A percentile compares a stretch with the other conserved stretches of the same genome.
These are phyloP conservation scores for Cryptomyrus ogoouensis DNA, from an alignment of 2,113 vertebrate species.

Conservation along the genomic window DNA sequence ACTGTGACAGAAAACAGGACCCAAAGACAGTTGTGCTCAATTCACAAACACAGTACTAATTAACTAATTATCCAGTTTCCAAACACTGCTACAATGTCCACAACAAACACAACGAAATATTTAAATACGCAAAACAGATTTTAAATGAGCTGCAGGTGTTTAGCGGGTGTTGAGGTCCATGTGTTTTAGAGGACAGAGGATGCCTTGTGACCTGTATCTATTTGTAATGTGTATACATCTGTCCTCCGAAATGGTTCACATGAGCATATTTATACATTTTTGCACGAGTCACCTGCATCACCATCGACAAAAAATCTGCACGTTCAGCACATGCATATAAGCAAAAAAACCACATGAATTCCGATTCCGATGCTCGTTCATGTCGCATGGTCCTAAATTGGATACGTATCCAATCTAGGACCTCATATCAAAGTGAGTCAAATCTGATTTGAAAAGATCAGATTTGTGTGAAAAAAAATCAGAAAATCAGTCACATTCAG, in stretches of 20 bases:
- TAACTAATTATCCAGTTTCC: not conserved
- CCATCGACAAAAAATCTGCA: not conserved
- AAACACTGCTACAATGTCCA: not conserved
- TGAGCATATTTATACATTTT: not conserved
- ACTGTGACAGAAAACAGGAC: not conserved
- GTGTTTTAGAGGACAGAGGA: not conserved
- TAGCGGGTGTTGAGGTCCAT: not conserved
- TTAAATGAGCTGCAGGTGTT: not conserved
- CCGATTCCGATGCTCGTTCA: not conserved
- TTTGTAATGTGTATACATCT: not conserved
- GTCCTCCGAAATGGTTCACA: not conserved
- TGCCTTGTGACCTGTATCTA: not conserved
- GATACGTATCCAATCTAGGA: not conserved
- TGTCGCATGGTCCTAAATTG: no score
- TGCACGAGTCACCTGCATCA: not conserved
- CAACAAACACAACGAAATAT: not conserved
- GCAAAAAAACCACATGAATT: not conserved
- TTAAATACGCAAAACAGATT: not conserved
- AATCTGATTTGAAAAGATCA: not conserved
- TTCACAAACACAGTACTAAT: not conserved
- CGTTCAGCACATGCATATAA: not conserved
- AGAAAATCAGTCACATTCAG: not conserved
- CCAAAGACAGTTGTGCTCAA: not conserved
- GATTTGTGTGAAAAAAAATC: not conserved
- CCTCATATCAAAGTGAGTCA: not conserved